Conservation (phyloP, 2,888 invertebrate genomes). For the Agrochola litura region DNA sequence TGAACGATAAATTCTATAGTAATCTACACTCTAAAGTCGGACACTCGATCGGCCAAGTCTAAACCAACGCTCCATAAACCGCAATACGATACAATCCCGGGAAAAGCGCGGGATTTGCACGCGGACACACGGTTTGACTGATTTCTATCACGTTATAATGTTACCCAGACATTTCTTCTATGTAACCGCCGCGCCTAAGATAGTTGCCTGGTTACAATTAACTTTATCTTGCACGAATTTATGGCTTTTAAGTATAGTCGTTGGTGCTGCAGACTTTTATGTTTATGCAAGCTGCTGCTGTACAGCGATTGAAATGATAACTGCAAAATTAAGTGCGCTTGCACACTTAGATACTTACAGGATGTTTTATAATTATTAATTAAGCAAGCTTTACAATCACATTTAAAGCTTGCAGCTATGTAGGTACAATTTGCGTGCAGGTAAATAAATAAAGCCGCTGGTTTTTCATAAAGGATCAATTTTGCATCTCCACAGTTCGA, state of each 20-base stretch:
- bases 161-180: conserved; percentile 38
- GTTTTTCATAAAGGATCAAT: conserved; percentile 2
- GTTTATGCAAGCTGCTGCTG: conserved; percentile 20
- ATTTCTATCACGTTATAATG: conserved; percentile 69
- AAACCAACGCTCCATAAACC: conserved; percentile 77
- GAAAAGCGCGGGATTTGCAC: conserved; percentile 74
- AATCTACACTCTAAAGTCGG: conserved; percentile 78
- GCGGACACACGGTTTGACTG: conserved; percentile 72
- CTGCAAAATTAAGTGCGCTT: conserved; percentile 28
- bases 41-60: conserved; percentile 80
- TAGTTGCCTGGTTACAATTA: conserved; percentile 51
- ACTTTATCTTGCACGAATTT: conserved; percentile 54
- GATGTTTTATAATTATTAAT: conserved; percentile 37
- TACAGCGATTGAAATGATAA: conserved; percentile 49
- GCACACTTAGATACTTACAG: conserved; percentile 23
- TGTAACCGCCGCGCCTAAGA: conserved; percentile 32
- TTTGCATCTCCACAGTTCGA: background rate
- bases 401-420: background rate
- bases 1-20: conserved; percentile 74
- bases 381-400: conserved; percentile 2
- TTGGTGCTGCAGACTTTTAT: conserved; percentile 40
- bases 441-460: conserved; percentile 3
- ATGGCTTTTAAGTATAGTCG: conserved; percentile 57
- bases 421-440: background rate
- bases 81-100: conserved; percentile 81